Evolutionary conservation across 2,113 vertebrate species (phyloP).

Genomic region (Halcyon senegalensis): DNA sequence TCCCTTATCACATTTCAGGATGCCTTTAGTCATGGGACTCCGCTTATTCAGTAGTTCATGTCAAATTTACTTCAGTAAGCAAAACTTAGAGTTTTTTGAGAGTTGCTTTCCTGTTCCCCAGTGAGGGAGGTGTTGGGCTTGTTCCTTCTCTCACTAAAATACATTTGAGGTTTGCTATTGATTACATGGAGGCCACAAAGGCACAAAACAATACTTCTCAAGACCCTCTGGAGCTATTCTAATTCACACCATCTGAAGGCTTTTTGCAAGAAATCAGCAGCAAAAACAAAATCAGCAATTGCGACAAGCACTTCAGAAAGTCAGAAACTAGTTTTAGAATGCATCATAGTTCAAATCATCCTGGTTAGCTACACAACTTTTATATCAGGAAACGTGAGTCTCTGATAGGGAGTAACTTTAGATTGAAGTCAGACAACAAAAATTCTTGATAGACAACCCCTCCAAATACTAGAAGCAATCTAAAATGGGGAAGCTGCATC

Average conservation of each 20-base stretch:
- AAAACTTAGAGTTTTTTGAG: constrained; percentile 10
- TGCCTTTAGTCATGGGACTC: constrained; percentile 52
- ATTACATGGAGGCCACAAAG: neutral
- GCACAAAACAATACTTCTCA: neutral
- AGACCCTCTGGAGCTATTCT: neutral
- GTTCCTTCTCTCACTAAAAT: neutral
- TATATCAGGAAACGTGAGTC: neutral
- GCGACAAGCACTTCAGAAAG: neutral
- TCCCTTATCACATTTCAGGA: constrained; percentile 66
- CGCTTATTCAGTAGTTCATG: constrained; percentile 62
- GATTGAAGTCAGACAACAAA: neutral
- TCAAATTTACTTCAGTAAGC: constrained; percentile 45
- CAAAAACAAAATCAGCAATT: neutral
- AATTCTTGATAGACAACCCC: neutral
- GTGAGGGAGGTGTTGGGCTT: neutral
- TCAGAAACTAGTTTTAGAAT: neutral
- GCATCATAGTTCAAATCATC: neutral
- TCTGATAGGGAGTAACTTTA: neutral
- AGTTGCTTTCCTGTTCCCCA: neutral
- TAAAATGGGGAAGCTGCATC: neutral
- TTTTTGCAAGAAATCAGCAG: neutral
- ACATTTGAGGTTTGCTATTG: neutral
- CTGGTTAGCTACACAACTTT: neutral
- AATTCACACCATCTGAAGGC: constrained; percentile 21
- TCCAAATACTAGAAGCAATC: neutral